Conservation (phyloP, 2,797 vertebrate genomes). For the Aeoliscus strigatus region DNA sequence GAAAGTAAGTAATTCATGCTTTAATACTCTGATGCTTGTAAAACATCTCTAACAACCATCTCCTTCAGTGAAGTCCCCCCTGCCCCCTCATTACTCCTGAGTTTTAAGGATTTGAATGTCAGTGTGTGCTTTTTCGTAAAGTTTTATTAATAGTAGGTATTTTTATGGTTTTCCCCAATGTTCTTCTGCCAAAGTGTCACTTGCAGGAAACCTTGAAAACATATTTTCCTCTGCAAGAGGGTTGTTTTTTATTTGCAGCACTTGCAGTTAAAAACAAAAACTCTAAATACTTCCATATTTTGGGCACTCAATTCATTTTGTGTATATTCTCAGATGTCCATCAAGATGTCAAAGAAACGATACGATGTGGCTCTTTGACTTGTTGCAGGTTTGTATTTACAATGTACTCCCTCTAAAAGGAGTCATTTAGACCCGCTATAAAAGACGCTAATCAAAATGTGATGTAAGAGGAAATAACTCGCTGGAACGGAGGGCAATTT, state of each 20-base stretch:
- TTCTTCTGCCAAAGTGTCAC: neutral
- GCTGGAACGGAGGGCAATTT: neutral
- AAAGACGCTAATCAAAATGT: neutral
- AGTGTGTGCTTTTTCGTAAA: too few relatives aligned
- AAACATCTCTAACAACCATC: constrained; percentile 20
- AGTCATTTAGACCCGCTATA: neutral
- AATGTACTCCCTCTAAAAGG: too few relatives aligned
- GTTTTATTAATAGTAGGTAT: too few relatives aligned
- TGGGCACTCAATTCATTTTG: neutral
- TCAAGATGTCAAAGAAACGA: neutral
- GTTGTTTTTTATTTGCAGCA: too few relatives aligned
- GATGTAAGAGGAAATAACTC: neutral
- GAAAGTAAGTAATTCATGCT: constrained; percentile 27
- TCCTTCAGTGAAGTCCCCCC: neutral
- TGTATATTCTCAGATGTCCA: neutral
- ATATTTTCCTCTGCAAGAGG: constrained; percentile 3
- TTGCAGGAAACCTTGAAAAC: constrained; percentile 11
- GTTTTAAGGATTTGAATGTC: too few relatives aligned
- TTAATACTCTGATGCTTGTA: constrained; percentile 23
- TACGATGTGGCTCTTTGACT: neutral
- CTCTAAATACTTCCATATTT: neutral
- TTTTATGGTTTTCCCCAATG: neutral
- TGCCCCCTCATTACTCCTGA: too few relatives aligned
- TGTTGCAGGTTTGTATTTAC: neutral
- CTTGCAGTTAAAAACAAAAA: neutral